These are phyloP conservation scores for Drosophila leontia DNA, from an alignment of 1,140 invertebrate species.

Conservation along the genomic window DNA sequence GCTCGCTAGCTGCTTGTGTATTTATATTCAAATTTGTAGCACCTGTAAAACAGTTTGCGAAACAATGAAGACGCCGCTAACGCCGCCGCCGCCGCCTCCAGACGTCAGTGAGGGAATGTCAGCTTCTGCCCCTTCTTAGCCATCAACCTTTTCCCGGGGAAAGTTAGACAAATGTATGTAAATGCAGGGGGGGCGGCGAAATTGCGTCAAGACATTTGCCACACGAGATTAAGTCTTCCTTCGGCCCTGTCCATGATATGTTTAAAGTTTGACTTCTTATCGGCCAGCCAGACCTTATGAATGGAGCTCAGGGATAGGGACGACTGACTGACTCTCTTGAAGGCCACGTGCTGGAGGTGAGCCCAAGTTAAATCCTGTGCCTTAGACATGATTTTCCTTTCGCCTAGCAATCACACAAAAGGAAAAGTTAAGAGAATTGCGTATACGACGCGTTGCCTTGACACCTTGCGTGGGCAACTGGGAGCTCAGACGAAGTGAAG, in stretches of 20 bases:
- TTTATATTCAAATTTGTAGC: slow-evolving; percentile 82
- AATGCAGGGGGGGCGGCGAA: slow-evolving; percentile 43
- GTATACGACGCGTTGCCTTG: slow-evolving; percentile 55
- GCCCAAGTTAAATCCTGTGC: slow-evolving; percentile 25
- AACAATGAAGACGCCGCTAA: slow-evolving; percentile 68
- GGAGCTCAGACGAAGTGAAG: slow-evolving; percentile 1
- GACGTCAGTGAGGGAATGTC: slow-evolving; percentile 46
- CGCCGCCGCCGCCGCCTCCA: slow-evolving; percentile 25
- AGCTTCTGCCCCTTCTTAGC: slow-evolving; percentile 24
- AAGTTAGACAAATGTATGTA: slow-evolving; percentile 75
- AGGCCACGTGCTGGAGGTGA: slow-evolving; percentile 29
- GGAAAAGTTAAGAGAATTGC: slow-evolving; percentile 44
- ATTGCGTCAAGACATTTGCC: slow-evolving; percentile 71
- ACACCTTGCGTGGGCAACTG: slow-evolving; percentile 42
- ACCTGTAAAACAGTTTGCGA: slow-evolving; percentile 77
- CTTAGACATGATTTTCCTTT: slow-evolving; percentile 32
- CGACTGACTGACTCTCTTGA: slow-evolving; percentile 8
- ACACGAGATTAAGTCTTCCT: slow-evolving; percentile 65
- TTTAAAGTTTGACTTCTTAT: slow-evolving; percentile 51
- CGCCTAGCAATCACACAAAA: slow-evolving; percentile 30
- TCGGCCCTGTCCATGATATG: slow-evolving; percentile 39
- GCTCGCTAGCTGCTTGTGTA: slow-evolving; percentile 58
- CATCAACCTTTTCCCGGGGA: slow-evolving; percentile 35
- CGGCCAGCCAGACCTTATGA: slow-evolving; percentile 48
- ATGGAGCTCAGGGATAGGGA: slow-evolving; percentile 12